phyloP scores from a whole-genome alignment of 1,140 invertebrate genomes.

The Ladona fulva region DNA sequence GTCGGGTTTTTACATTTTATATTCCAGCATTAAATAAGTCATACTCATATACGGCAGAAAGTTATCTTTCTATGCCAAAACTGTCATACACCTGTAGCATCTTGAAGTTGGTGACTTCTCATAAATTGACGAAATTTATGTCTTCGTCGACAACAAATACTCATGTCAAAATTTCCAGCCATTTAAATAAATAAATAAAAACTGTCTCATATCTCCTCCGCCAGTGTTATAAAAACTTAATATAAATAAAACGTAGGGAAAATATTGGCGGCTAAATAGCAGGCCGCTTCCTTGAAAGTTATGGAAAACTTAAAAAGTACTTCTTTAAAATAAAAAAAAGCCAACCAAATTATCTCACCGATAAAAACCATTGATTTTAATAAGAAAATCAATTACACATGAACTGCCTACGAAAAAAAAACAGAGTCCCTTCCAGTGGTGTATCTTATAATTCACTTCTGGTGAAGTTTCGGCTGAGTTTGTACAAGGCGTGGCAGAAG shows the following conservation, averaged over 20 bases:
- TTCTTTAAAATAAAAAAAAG: background rate
- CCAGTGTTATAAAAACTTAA: background rate
- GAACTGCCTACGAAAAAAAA: background rate
- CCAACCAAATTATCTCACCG: background rate
- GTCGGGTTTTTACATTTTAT: too few species aligned
- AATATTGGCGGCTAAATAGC: background rate
- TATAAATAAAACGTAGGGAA: background rate
- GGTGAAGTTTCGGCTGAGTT: background rate
- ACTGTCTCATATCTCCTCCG: too few species aligned
- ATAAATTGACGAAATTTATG: background rate
- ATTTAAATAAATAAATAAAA: too few species aligned
- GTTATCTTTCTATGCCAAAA: too few species aligned
- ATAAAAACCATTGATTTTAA: background rate
- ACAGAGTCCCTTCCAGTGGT: background rate
- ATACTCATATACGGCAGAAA: too few species aligned
- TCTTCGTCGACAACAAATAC: too few species aligned
- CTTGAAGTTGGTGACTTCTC: background rate
- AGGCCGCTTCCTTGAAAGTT: background rate
- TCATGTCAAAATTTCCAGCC: too few species aligned
- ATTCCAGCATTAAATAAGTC: too few species aligned
- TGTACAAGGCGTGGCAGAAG: background rate
- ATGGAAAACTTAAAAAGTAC: background rate
- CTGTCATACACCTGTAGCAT: constrained; percentile 4
- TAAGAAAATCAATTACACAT: background rate
- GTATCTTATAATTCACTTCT: background rate